phyloP scores from a whole-genome alignment of 2,888 invertebrate species.

The Hirtodrosophila trivittata region DNA sequence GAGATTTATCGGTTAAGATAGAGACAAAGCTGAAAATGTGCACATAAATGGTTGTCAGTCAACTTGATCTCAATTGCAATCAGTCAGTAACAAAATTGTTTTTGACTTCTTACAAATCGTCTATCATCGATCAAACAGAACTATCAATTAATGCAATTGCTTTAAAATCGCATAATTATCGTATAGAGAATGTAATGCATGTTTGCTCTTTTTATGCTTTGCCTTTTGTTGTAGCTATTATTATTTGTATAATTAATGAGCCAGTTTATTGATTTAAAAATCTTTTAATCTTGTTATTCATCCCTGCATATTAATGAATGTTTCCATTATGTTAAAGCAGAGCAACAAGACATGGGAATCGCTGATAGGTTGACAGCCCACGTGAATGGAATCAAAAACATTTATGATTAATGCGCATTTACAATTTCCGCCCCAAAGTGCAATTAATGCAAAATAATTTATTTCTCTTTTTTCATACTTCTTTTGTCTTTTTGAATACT shows the following conservation, averaged over 20 bases:
- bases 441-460: constrained; percentile 34
- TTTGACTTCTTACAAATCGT: too few relatives aligned
- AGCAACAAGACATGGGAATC: constrained; percentile 3
- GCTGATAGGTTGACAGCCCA: constrained; percentile 5
- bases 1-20: too few relatives aligned
- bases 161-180: too few relatives aligned
- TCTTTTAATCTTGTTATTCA: constrained; percentile 48
- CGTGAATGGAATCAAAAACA: constrained; percentile 38
- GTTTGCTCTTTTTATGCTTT: constrained; percentile 1
- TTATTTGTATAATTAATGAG: constrained; percentile 47
- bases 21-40: too few relatives aligned
- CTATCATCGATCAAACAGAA: too few relatives aligned
- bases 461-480: constrained; percentile 7
- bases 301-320: constrained; percentile 43
- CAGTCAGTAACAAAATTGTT: too few relatives aligned
- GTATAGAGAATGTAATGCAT: constrained; percentile 2
- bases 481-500: too few relatives aligned
- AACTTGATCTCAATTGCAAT: too few relatives aligned
- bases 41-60: too few relatives aligned
- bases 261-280: constrained; percentile 61
- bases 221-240: constrained; percentile 28
- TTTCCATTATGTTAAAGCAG: constrained; percentile 6
- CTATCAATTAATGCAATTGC: too few relatives aligned
- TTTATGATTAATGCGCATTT: constrained; percentile 55
- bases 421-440: constrained; percentile 34